Evolutionary conservation across 23 tunicate species (phyloP), one percentile per base, ranked within the genome.

Genomic region (Pegea sp.): DNA sequence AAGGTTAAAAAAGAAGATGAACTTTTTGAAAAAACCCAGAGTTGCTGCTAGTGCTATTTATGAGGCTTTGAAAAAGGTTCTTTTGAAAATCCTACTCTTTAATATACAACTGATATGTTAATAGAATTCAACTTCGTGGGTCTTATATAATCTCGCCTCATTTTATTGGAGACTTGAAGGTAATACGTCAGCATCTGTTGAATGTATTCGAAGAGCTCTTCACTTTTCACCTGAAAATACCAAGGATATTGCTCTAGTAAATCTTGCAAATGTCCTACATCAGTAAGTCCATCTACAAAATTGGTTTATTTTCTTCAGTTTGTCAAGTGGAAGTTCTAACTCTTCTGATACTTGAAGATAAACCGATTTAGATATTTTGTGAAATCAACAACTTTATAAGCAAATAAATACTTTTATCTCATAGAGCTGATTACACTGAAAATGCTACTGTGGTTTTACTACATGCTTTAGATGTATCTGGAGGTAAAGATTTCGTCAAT

Each of bases 131-230:
- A 59, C 88, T 4, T 64, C 72, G 24, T 87, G 97, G 98, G 75
- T 76, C 19, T 56, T 86, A 1, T 89, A 76, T 59, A 67, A 89
- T 48, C 31, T 89, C 52, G 98, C 98, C 1, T 61, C 76, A 0
- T 58, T 70, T 43, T 89, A 76, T 42, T 89, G 98, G 98, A 61
- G 90, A 34, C 66, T 77, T 70, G 58, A 76, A 28, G 98, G 98
- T 4, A 34, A 70, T 52, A 51, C 62, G 30, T 49, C 52, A n/a
- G 67, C 60, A 44, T 81, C 91, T 7, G 53, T 78, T 29, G 98
- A 89, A 57, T 89, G 98, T 46, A 33, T 66, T 25, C 56, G 98
- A 49, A 42, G 98, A 22, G 98, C 98, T 26, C 31, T 76, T 5
- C 75, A 69, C 31, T 70, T 58, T 54, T 77, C 98, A 3, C 98